Conservation (phyloP, 2,888 invertebrate genomes). For the Tenthredo mesomela region DNA sequence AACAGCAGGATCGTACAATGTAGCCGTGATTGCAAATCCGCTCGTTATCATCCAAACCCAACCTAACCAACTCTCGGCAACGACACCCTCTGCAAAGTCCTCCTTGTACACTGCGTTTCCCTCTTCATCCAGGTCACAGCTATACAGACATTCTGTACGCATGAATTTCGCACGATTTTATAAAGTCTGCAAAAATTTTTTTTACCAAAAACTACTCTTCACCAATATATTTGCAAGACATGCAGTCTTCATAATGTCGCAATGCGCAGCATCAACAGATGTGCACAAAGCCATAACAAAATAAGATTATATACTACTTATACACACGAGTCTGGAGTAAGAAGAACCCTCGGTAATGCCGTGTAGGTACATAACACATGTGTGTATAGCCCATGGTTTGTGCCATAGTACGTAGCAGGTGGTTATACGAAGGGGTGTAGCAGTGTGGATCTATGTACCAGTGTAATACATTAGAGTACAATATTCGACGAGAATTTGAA, state of each 20-base stretch:
- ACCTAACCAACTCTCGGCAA: slow-evolving; percentile 59
- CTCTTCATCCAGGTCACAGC: not conserved
- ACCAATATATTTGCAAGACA: not conserved
- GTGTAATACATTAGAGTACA: not conserved
- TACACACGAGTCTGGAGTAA: not conserved
- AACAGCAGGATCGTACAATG: slow-evolving; percentile 73
- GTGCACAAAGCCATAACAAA: slow-evolving; percentile 11
- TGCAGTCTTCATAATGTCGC: not conserved
- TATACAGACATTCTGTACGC: not conserved
- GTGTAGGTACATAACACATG: not conserved
- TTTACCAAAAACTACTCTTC: not conserved
- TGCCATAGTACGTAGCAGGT: not conserved
- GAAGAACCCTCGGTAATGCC: slow-evolving; percentile 20
- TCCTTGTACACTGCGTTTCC: not conserved
- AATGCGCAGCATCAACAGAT: slow-evolving; percentile 28
- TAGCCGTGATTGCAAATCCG: slow-evolving; percentile 76
- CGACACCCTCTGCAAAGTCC: slow-evolving; percentile 31
- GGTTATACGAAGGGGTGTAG: not conserved
- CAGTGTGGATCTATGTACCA: not conserved
- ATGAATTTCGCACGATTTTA: no score
- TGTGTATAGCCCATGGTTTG: not conserved
- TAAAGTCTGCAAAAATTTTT: not conserved
- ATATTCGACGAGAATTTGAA: not conserved
- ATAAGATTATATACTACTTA: slow-evolving; percentile 39
- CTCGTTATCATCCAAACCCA: slow-evolving; percentile 74